A percentile compares a stretch with the other conserved stretches of the same genome.
Conservation (phyloP, 1,140 invertebrate genomes). For the Stenopsyche tienmushanensis region DNA sequence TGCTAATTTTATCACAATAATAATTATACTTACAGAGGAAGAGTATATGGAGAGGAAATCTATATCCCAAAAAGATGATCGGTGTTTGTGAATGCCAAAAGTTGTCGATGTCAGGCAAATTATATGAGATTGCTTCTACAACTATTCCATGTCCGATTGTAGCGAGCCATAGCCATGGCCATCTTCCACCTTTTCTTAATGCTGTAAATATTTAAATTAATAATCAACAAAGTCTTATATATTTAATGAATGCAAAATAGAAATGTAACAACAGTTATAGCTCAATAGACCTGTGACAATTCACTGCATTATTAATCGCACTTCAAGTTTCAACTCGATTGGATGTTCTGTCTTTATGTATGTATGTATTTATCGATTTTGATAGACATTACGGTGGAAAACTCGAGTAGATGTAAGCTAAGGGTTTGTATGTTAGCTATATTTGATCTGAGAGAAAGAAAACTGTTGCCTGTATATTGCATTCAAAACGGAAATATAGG, state of each 20-base stretch:
- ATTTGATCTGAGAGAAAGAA: no score
- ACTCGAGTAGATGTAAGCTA: no score
- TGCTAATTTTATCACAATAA: not conserved
- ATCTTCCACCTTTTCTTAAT: constrained; percentile 64
- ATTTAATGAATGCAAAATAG: constrained; percentile 17
- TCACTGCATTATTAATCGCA: no score
- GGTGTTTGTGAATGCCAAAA: constrained; percentile 79
- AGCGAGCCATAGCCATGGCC: constrained; percentile 69
- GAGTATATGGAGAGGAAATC: constrained; percentile 71
- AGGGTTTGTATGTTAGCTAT: no score
- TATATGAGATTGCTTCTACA: constrained; percentile 63
- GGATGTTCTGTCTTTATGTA: no score
- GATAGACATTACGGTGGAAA: no score
- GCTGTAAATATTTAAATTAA: constrained; percentile 53
- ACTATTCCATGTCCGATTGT: constrained; percentile 67
- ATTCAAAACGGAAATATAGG: no score
- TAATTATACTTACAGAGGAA: constrained; percentile 65
- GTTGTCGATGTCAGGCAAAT: constrained; percentile 68
- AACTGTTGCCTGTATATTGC: no score
- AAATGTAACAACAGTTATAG: no score
- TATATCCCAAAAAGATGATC: constrained; percentile 65
- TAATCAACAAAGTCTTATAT: constrained; percentile 15
- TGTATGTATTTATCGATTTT: no score
- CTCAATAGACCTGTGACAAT: no score
- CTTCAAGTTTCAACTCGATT: no score